A percentile compares a stretch with the other conserved stretches of the same genome.
Evolutionary conservation across 1,140 invertebrate species (phyloP).

Genomic region (Melanaphis sacchari): DNA sequence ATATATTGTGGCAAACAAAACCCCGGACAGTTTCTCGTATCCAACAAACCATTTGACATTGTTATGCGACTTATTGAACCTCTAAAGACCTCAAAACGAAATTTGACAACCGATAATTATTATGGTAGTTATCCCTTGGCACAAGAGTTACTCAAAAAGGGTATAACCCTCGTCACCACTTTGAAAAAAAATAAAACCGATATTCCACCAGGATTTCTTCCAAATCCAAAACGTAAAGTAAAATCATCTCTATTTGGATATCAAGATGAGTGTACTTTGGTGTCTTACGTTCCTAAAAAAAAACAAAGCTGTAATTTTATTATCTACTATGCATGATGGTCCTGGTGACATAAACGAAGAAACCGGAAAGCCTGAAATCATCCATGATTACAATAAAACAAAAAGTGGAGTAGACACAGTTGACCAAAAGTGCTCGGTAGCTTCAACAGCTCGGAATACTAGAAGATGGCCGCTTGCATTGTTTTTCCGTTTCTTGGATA

Average conservation of each 20-base stretch:
- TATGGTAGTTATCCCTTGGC: constrained; percentile 62
- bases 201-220: constrained; percentile 45
- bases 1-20: constrained; percentile 62
- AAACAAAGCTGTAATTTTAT: no score
- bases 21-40: constrained; percentile 58
- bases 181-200: constrained; percentile 48
- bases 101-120: constrained; percentile 63
- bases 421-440: constrained; percentile 60
- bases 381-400: no score
- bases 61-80: constrained; percentile 59
- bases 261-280: constrained; percentile 18
- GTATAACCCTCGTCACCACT: constrained; percentile 33
- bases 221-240: neutral
- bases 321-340: no score
- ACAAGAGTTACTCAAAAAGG: constrained; percentile 61
- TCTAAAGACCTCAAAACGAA: constrained; percentile 60
- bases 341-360: no score
- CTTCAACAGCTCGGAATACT: constrained; percentile 59
- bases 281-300: neutral
- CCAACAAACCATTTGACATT: constrained; percentile 13
- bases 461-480: constrained; percentile 61
- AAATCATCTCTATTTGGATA: neutral
- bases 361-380: no score
- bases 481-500: constrained; percentile 62
- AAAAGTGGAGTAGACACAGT: no score